Evolutionary conservation across 2,888 invertebrate species (phyloP), one percentile per base, ranked within the genome.

Genomic region (Congeria kusceri): DNA sequence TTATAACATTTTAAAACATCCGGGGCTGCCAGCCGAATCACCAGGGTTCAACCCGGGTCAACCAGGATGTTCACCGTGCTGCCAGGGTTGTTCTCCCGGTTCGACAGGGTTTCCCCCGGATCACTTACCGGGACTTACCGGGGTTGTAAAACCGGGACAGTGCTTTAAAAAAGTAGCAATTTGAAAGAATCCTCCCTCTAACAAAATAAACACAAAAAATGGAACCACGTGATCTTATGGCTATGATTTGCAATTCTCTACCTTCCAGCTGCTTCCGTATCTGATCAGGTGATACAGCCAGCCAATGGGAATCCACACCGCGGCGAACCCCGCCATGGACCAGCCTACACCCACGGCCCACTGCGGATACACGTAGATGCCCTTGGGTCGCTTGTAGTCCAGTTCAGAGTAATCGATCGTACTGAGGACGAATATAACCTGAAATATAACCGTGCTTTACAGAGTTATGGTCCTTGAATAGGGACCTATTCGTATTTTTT

Each of bases 341-440:
- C 92, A 92, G 9, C 92, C 93, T 3, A 93, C 74, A 11, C 65
- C 89, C 23, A 93, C 89, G 0, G 92, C 91, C 94, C 94, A 94
- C 0, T 82, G 59, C 0, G 95, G 95, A 86, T 94, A 95, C 20
- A 87, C 77, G 88, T 94, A 95, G 2, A 85, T 90, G 13, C 93
- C 92, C 84, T 94, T 94, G 11, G 94, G 91, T 7, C 92, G 77
- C 3, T 79, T 79, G 84, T 93, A 93, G n/a, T 86, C 86, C 71
- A 93, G 82, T 78, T 92, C 92, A 1, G 91, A 88, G 79, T 93
- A 93, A 72, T 88, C 88, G 56, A 91, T 88, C 18, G 87, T 85
- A 73, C 92, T 90, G 87, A 92, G 74, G 0, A 91, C 77, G 73
- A 92, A 92, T 20, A 92, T 86, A n/a, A 80, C 74, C 92, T 92